phyloP scores from a whole-genome alignment of 2,797 vertebrate species.

The Limosa lapponica region DNA sequence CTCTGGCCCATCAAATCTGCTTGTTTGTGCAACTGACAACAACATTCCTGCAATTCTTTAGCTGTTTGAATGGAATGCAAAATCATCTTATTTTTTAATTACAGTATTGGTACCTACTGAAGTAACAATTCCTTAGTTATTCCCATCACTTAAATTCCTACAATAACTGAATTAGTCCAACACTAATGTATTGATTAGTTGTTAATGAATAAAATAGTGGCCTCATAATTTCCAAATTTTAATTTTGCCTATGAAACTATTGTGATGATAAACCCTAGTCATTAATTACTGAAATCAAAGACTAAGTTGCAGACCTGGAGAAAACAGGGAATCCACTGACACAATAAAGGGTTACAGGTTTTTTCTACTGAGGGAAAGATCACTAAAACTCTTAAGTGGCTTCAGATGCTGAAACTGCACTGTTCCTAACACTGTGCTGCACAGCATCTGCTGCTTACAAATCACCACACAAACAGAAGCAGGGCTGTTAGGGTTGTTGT shows the following conservation, averaged over 20 bases:
- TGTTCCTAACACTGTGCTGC: neutral
- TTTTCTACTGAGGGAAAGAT: neutral
- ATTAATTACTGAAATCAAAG: neutral
- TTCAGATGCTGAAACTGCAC: neutral
- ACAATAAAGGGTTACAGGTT: neutral
- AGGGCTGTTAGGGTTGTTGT: accelerated
- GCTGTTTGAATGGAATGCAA: neutral
- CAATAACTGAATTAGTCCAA: neutral
- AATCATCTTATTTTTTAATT: neutral
- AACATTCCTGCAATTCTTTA: neutral
- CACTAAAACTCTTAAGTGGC: neutral
- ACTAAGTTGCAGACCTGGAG: neutral
- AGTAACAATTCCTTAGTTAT: neutral
- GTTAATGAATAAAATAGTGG: neutral
- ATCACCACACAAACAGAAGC: neutral
- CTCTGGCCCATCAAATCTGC: neutral
- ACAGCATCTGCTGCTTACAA: neutral
- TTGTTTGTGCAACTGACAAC: neutral
- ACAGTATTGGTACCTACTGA: neutral
- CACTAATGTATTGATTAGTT: neutral
- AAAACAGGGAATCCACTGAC: neutral
- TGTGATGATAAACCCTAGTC: neutral
- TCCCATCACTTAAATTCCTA: neutral
- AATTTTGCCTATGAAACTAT: neutral
- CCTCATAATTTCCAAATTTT: neutral